These are phyloP conservation scores for Stenurella melanura DNA, from an alignment of 2,888 invertebrate genomes.

Conservation along the genomic window DNA sequence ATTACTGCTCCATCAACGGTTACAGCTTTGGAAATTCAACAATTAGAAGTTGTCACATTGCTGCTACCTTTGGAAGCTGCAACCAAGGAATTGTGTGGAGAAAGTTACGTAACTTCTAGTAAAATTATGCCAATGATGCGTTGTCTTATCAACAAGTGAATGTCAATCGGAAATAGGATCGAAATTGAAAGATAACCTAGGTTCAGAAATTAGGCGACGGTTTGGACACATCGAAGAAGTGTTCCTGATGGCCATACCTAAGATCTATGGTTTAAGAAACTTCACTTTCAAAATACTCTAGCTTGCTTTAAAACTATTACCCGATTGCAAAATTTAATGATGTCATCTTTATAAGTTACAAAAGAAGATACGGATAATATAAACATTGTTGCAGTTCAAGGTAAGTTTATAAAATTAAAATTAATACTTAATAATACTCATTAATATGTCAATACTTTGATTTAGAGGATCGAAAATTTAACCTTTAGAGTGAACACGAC, in stretches of 20 bases:
- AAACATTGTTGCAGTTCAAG: background rate
- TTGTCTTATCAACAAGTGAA: too few species aligned
- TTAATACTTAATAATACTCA: slow-evolving; percentile 10
- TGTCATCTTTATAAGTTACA: slow-evolving; percentile 9
- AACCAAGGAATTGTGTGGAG: too few species aligned
- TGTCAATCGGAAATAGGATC: too few species aligned
- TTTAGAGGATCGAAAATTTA: slow-evolving; percentile 8
- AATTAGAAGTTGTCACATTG: too few species aligned
- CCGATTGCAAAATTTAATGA: slow-evolving; percentile 3
- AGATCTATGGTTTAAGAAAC: slow-evolving; percentile 18
- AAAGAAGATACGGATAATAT: slow-evolving; percentile 6
- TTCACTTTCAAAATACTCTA: slow-evolving; percentile 10
- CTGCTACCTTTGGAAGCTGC: too few species aligned
- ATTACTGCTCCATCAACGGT: too few species aligned
- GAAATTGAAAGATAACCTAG: too few species aligned
- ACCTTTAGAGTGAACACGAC: slow-evolving; percentile 13
- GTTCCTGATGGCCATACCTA: background rate
- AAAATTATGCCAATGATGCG: too few species aligned
- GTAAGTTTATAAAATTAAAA: slow-evolving; percentile 10
- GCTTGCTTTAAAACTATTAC: slow-evolving; percentile 6
- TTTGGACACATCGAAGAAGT: background rate
- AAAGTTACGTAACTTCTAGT: too few species aligned
- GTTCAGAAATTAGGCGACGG: background rate
- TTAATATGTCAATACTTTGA: background rate
- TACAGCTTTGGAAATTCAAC: too few species aligned